Conservation (phyloP, 2,797 vertebrate species). For the Melanogrammus aeglefinus region DNA sequence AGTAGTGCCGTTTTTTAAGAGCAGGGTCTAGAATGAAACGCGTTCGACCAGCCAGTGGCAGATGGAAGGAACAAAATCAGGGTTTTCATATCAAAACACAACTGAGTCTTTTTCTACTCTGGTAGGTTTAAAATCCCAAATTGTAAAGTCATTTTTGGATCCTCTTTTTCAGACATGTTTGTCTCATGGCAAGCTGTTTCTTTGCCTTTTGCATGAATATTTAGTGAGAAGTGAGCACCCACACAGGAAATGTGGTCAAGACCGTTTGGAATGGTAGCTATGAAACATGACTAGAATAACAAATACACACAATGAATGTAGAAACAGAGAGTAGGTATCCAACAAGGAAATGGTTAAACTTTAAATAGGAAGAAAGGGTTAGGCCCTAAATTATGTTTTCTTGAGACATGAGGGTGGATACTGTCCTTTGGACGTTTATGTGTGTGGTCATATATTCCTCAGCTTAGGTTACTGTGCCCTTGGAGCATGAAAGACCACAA, state of each 20-base stretch:
- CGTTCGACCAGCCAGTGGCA: neutral
- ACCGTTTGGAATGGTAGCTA: constrained; percentile 65
- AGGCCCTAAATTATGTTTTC: neutral
- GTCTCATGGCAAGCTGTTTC: neutral
- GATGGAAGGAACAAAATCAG: no score
- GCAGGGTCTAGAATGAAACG: neutral
- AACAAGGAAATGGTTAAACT: constrained; percentile 19
- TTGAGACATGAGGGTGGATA: neutral
- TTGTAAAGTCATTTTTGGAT: neutral
- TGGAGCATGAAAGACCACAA: constrained; percentile 19
- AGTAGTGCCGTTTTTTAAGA: neutral
- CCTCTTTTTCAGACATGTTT: neutral
- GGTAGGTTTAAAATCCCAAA: neutral
- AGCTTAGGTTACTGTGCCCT: neutral
- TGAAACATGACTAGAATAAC: constrained; percentile 44
- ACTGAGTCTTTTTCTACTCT: neutral
- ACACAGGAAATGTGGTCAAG: constrained; percentile 74
- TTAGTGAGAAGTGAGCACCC: constrained; percentile 59
- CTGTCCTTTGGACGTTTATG: no score
- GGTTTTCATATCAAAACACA: no score
- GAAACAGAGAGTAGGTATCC: neutral
- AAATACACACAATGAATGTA: constrained; percentile 30
- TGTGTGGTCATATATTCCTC: neutral
- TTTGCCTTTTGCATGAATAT: neutral
- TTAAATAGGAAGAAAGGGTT: neutral